Percentiles rank a stretch among this genome's conserved stretches.
Conservation (phyloP, 2,888 invertebrate species). For the Atethmia centrago region DNA sequence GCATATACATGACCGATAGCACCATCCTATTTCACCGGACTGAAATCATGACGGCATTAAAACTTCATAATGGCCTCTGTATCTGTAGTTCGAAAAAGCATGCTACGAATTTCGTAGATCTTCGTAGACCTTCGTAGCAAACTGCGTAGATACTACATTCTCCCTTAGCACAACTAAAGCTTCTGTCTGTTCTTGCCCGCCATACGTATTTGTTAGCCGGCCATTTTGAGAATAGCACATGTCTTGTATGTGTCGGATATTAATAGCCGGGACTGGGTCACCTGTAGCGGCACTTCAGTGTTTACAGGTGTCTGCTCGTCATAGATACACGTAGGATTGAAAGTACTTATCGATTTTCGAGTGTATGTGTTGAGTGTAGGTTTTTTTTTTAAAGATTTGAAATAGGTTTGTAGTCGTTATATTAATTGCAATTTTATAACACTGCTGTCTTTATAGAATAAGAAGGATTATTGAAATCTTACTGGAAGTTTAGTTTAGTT, state of each 20-base stretch:
- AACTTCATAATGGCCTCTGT: too few species aligned
- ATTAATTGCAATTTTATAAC: too few species aligned
- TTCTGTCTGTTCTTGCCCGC: constrained; percentile 33
- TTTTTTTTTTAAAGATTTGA: not conserved
- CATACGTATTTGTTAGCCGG: constrained; percentile 71
- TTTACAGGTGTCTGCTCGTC: constrained; percentile 46
- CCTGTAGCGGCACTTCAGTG: constrained; percentile 68
- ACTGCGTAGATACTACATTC: not conserved
- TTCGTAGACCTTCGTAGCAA: not conserved
- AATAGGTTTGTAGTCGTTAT: not conserved
- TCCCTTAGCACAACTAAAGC: not conserved
- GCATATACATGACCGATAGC: not conserved
- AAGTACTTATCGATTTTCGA: not conserved
- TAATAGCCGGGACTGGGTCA: constrained; percentile 83
- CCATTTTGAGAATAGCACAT: constrained; percentile 85
- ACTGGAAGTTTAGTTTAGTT: not conserved
- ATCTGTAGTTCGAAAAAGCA: not conserved
- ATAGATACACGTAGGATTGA: constrained; percentile 12
- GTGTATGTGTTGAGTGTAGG: not conserved
- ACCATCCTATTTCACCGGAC: not conserved
- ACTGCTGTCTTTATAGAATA: not conserved
- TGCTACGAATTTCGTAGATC: not conserved
- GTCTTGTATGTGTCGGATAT: constrained; percentile 84
- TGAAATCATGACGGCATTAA: too few species aligned
- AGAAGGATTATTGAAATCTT: not conserved